Percentiles rank a stretch among this genome's conserved stretches.
These are phyloP conservation scores for Xenopus laevis DNA, from an alignment of 2,113 vertebrate genomes.

Conservation along the genomic window DNA sequence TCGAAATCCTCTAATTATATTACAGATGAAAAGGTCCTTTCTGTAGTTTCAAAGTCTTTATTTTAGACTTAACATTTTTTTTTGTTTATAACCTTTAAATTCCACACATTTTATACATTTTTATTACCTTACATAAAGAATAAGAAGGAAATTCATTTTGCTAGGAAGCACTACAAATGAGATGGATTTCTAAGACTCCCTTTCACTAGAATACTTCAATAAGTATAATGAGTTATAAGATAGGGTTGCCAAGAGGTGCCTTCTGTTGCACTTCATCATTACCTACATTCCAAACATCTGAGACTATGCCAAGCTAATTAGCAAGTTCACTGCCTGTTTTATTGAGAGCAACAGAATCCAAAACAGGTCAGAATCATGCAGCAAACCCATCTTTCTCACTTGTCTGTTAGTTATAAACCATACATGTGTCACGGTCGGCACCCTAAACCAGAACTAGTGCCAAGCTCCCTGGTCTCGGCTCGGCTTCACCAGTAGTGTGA, in stretches of 20 bases:
- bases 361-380: constrained; percentile 52
- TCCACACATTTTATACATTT: too few species aligned
- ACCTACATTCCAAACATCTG: constrained; percentile 58
- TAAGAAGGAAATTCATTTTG: constrained; percentile 31
- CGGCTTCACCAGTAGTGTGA: too few species aligned
- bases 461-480: too few species aligned
- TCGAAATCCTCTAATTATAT: too few species aligned
- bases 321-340: constrained; percentile 58
- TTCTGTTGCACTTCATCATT: constrained; percentile 62
- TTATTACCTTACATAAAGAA: neutral
- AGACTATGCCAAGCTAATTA: constrained; percentile 66
- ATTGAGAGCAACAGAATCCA: constrained; percentile 54
- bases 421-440: too few species aligned
- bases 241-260: constrained; percentile 55
- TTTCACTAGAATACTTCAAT: constrained; percentile 53
- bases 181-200: constrained; percentile 45
- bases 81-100: too few species aligned
- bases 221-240: constrained; percentile 55
- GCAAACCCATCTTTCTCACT: constrained; percentile 32
- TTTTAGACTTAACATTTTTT: too few species aligned
- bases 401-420: constrained; percentile 26
- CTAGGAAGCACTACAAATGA: constrained; percentile 48
- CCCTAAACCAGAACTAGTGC: too few species aligned
- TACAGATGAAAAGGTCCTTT: too few species aligned
- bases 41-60: too few species aligned